Evolutionary conservation across 2,797 vertebrate species (phyloP), one percentile per base, ranked within the genome.

Genomic region (Phyllotis vaccarum): DNA sequence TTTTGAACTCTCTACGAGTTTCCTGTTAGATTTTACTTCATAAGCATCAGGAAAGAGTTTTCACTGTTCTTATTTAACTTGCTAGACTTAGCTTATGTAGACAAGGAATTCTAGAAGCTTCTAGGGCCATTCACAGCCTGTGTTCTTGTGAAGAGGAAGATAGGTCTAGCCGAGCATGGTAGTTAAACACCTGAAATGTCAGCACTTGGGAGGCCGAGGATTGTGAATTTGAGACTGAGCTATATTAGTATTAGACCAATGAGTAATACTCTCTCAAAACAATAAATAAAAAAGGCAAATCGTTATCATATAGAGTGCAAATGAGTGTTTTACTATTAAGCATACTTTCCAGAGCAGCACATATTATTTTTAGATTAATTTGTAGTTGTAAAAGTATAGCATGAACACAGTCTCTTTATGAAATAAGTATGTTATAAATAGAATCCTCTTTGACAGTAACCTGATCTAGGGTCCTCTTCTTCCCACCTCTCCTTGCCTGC

Each of bases 361-460:
- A 27, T 19, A 46, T 80, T 96, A 82, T 86, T 96, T 96, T 91
- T 95, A 82, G 81, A 92, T 80, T 94, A 95, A 72, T 93, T 95
- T 92, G 90, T 81, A 76, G 27, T 95, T 91, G 31, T 79, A 86
- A 95, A 70, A 86, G 27, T 90, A 89, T 94, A 95, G 78, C 58
- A 70, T 3, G 31, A 90, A 93, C 85, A 87, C 60, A 68, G 83
- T 94, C 64, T 94, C 58, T 86, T 90, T 91, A 40, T 72, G 79
- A 95, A 93, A 80, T 76, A 89, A 89, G 72, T 40, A 79, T 21
- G 19, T 75, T 96, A 74, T 95, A 95, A 95, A 76, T 88, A 93
- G 91, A 92, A 58, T 82, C 60, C 13, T 91, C 76, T 95, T 66
- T 43, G 58, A 64, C 43, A 83, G 72, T 62, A 91, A 95, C 46